phyloP scores from a whole-genome alignment of 2,113 vertebrate genomes.

The Sapajus apella region DNA sequence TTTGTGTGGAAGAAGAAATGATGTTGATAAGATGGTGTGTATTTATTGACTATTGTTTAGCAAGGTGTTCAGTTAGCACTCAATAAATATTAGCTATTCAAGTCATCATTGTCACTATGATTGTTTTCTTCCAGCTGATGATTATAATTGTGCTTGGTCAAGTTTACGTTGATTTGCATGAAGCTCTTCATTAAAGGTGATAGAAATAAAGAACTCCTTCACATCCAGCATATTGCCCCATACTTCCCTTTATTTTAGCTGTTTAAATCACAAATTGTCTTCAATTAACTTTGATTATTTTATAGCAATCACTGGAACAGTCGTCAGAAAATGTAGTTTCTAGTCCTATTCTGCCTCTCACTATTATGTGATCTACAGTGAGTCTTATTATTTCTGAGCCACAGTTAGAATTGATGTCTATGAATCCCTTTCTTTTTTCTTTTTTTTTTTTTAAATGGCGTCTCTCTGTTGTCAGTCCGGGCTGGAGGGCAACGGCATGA shows the following conservation, averaged over 20 bases:
- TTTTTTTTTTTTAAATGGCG: too few relatives aligned
- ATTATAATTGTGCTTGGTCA: conserved; percentile 8
- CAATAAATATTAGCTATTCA: not conserved
- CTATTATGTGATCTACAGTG: not conserved
- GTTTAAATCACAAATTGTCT: not conserved
- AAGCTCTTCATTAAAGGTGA: conserved; percentile 51
- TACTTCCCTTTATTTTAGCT: not conserved
- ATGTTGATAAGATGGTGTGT: not conserved
- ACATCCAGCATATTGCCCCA: not conserved
- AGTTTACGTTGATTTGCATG: conserved; percentile 46
- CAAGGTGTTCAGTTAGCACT: not conserved
- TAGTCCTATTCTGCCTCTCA: not conserved
- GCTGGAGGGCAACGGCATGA: too few relatives aligned
- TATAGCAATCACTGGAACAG: not conserved
- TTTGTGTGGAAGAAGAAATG: conserved; percentile 47
- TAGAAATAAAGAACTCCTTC: conserved; percentile 40
- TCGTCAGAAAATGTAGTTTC: not conserved
- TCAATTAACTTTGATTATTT: conserved; percentile 21
- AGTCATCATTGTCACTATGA: not conserved
- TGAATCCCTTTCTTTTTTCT: not conserved
- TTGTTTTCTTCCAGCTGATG: not conserved
- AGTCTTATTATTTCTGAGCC: not conserved
- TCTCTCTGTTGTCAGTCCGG: too few relatives aligned
- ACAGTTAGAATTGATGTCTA: not conserved
- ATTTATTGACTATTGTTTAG: not conserved